A percentile compares a stretch with the other conserved stretches of the same genome.
These are phyloP conservation scores for Archilochus colubris DNA, from an alignment of 2,113 vertebrate genomes.

Conservation along the genomic window DNA sequence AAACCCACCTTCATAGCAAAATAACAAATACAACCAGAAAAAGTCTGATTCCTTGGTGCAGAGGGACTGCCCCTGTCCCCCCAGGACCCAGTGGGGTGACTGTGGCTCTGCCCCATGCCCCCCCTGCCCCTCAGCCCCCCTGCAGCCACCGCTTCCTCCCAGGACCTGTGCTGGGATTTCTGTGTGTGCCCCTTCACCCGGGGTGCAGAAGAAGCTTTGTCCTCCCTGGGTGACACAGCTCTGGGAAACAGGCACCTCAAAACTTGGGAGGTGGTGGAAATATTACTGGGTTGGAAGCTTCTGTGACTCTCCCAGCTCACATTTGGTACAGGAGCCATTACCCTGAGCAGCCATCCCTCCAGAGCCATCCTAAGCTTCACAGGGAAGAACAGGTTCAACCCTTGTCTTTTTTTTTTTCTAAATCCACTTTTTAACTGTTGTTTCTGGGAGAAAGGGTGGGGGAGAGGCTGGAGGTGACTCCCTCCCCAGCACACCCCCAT, in stretches of 20 bases:
- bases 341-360: background rate
- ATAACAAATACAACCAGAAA: background rate
- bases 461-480: background rate
- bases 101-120: background rate
- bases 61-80: background rate
- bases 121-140: background rate
- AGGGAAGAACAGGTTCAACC: background rate
- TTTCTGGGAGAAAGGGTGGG: background rate
- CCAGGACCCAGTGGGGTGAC: background rate
- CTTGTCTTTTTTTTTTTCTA: background rate
- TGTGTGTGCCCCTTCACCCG: fast-evolving
- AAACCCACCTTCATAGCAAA: background rate
- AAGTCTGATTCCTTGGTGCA: background rate
- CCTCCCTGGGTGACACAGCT: background rate
- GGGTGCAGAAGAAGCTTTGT: background rate
- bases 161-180: background rate
- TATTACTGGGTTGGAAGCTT: background rate
- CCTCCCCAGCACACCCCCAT: fast-evolving
- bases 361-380: background rate
- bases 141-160: background rate
- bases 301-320: background rate
- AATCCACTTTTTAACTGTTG: background rate
- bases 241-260: fast-evolving
- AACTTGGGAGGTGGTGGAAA: background rate
- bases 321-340: background rate